Evolutionary conservation across 2,888 invertebrate genomes (phyloP).

Genomic region (Tachina fera): DNA sequence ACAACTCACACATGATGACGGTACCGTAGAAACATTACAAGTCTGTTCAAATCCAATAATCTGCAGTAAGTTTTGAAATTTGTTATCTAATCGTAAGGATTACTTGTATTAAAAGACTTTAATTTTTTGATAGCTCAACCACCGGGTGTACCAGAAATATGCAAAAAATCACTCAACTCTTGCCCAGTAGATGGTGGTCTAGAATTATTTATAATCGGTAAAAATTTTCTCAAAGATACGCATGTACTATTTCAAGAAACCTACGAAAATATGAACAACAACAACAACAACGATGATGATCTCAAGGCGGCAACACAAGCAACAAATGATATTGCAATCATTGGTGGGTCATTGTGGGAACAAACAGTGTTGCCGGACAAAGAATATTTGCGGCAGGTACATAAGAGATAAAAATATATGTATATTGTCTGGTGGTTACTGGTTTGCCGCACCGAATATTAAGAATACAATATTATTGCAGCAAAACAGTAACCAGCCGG

Average conservation of each 20-base stretch:
- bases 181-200: constrained; percentile 91
- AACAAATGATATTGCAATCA: constrained; percentile 76
- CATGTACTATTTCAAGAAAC: constrained; percentile 88
- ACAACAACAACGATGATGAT: constrained; percentile 70
- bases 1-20: constrained; percentile 90
- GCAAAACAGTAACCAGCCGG: no score
- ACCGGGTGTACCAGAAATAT: constrained; percentile 95
- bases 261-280: constrained; percentile 75
- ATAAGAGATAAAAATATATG: no score
- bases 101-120: background rate
- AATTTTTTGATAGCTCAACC: constrained; percentile 88
- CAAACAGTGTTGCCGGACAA: constrained; percentile 93
- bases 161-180: constrained; percentile 92
- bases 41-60: constrained; percentile 95
- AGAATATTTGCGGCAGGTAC: constrained; percentile 94
- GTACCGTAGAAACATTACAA: constrained; percentile 92
- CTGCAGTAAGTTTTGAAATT: constrained; percentile 88
- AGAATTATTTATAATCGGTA: constrained; percentile 94
- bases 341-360: constrained; percentile 87
- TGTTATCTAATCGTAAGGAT: background rate
- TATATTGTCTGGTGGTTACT: no score
- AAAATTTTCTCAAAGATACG: constrained; percentile 96
- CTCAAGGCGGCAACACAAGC: constrained; percentile 65
- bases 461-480: no score
- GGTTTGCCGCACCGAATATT: no score